These are phyloP conservation scores for Holocentrus rufus DNA, from an alignment of 2,797 vertebrate species.

Conservation along the genomic window DNA sequence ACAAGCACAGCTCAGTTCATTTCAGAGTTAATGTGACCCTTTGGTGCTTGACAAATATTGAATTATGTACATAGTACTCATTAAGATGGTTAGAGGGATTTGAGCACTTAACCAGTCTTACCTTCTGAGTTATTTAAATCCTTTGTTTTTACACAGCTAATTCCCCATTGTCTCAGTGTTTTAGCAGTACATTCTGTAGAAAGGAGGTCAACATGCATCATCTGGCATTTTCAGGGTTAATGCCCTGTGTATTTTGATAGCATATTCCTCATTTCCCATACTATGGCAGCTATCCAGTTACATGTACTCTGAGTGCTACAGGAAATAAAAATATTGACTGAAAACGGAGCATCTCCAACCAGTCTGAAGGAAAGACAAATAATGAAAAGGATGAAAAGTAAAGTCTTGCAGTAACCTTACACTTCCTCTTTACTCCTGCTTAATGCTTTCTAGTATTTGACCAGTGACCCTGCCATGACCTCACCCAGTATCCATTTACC, in stretches of 20 bases:
- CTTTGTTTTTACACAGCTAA: constrained; percentile 4
- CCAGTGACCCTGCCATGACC: constrained; percentile 27
- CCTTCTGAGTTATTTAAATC: background rate
- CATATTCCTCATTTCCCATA: constrained; percentile 40
- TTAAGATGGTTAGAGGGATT: constrained; percentile 2
- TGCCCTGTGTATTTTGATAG: constrained; percentile 25
- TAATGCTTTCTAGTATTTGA: constrained; percentile 30
- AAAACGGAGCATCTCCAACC: constrained; percentile 50
- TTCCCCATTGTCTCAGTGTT: background rate
- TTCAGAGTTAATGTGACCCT: background rate
- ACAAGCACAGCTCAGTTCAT: constrained; percentile 10
- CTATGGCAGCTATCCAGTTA: constrained; percentile 55
- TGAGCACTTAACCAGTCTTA: constrained; percentile 3
- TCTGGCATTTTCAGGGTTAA: constrained; percentile 17
- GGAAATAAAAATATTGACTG: constrained; percentile 69
- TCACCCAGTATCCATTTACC: constrained; percentile 24
- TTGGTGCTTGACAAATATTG: background rate
- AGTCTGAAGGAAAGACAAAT: constrained; percentile 46
- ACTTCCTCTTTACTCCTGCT: constrained; percentile 48
- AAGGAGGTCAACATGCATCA: constrained; percentile 6
- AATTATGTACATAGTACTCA: background rate
- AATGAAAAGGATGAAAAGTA: constrained; percentile 50
- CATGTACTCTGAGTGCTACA: constrained; percentile 49
- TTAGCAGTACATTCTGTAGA: background rate
- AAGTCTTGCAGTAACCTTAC: constrained; percentile 54